Evolutionary conservation across 2,113 vertebrate species (phyloP), one percentile per base, ranked within the genome.

Genomic region (Pampusana beccarii): DNA sequence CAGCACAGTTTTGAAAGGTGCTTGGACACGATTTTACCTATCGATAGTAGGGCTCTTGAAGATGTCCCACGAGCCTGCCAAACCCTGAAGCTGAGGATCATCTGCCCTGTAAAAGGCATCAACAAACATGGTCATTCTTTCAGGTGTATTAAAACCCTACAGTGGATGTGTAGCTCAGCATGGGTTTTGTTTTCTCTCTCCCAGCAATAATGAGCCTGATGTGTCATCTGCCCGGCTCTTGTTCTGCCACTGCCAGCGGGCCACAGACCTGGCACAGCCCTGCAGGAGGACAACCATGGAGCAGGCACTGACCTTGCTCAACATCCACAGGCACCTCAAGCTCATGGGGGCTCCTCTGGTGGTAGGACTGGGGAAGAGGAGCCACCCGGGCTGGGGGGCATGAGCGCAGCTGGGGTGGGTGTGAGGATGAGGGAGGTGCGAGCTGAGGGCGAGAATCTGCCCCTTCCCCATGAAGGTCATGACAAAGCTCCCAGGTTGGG

Each of bases 261-360:
- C 86, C 71, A 83, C 58, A 3, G 96, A 95, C 8, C 89, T 82
- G 53, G 94, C 78, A 0, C 98, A 98, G 71, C 98, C 98, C 33
- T 99, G 99, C 91, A 98, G 97, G 77, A 96, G 98, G 90, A 99
- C 98, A 5, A 95, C 90, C 18, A 98, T 99, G 98, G 98, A 94
- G 67, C 98, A 97, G 54, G 86, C 98, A 3, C 79, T 99, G 91
- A 98, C 98, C 28, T 98, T 98, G 29, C 97, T 99, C 87, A 98
- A 96, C 97, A 98, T 99, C 74, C 98, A 99, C 97, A 96, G 97
- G 40, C 99, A 99, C 97, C 98, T 99, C 88, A 99, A 99, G 96
- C 98, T 98, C 70, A 99, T 99, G 99, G 98, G 98, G 40, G 98
- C 98, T 46, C 99, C 99, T 2, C 92, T 99, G 10, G 96, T 99